phyloP scores from a whole-genome alignment of 2,113 vertebrate genomes.

The Dasyurus viverrinus region DNA sequence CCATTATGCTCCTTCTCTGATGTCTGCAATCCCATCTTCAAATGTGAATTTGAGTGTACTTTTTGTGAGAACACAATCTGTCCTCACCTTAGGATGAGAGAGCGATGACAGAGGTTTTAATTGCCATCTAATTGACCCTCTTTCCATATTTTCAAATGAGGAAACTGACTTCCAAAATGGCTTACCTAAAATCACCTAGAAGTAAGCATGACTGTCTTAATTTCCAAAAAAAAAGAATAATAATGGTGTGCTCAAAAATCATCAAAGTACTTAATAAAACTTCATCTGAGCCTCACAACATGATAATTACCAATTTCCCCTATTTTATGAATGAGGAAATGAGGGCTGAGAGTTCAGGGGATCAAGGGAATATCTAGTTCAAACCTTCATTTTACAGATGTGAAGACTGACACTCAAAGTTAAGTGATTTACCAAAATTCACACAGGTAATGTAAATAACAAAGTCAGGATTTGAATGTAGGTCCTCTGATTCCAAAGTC shows the following conservation, averaged over 20 bases:
- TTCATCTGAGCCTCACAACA: neutral
- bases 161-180: neutral
- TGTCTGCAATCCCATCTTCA: neutral
- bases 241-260: neutral
- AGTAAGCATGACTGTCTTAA: neutral
- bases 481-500: neutral
- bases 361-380: neutral
- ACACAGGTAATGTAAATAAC: neutral
- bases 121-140: neutral
- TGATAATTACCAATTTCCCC: neutral
- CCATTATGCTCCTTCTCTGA: neutral
- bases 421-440: neutral
- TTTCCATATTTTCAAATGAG: neutral
- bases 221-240: neutral
- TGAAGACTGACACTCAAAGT: neutral
- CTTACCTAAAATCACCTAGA: neutral
- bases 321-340: neutral
- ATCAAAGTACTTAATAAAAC: neutral
- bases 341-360: neutral
- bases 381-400: neutral
- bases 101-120: neutral
- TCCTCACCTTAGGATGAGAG: neutral
- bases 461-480: neutral
- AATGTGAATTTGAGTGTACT: neutral
- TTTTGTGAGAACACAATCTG: neutral